Conservation (phyloP, 2,113 vertebrate species). For the Oryzias melastigma region DNA sequence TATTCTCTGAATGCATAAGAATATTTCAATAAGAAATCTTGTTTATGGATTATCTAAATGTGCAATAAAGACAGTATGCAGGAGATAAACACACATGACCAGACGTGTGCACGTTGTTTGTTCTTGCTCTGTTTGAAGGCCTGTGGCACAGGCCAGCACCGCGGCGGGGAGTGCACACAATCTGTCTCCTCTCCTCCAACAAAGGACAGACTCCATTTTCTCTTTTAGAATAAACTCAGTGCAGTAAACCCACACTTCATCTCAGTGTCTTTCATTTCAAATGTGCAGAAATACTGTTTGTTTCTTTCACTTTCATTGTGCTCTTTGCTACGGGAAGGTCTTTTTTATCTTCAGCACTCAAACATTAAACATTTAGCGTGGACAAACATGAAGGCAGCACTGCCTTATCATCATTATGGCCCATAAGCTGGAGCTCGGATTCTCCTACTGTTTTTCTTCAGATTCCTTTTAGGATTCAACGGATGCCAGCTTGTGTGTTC, state of each 20-base stretch:
- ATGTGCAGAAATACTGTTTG: background rate
- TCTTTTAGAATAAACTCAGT: slow-evolving; percentile 9
- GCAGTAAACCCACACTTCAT: slow-evolving; percentile 7
- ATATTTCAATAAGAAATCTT: background rate
- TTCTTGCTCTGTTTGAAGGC: slow-evolving; percentile 26
- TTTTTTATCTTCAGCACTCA: too few species aligned
- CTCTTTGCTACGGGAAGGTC: background rate
- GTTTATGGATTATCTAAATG: background rate
- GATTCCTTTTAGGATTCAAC: slow-evolving; percentile 39
- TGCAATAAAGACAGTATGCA: background rate
- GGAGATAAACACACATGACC: background rate
- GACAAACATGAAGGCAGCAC: background rate
- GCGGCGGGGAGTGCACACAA: slow-evolving; percentile 29
- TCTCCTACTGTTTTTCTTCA: slow-evolving; percentile 16
- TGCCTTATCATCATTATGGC: background rate
- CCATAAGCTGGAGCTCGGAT: background rate
- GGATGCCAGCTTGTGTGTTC: slow-evolving; percentile 28
- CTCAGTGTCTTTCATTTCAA: background rate
- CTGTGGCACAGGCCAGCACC: slow-evolving; percentile 21
- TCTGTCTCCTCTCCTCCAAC: slow-evolving; percentile 42
- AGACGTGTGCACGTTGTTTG: background rate
- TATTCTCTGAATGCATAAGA: too few species aligned
- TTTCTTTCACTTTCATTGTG: background rate
- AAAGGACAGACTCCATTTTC: slow-evolving; percentile 25
- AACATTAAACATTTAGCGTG: too few species aligned